Conservation (phyloP, 2,797 vertebrate species). For the Coracias cyanogaster region DNA sequence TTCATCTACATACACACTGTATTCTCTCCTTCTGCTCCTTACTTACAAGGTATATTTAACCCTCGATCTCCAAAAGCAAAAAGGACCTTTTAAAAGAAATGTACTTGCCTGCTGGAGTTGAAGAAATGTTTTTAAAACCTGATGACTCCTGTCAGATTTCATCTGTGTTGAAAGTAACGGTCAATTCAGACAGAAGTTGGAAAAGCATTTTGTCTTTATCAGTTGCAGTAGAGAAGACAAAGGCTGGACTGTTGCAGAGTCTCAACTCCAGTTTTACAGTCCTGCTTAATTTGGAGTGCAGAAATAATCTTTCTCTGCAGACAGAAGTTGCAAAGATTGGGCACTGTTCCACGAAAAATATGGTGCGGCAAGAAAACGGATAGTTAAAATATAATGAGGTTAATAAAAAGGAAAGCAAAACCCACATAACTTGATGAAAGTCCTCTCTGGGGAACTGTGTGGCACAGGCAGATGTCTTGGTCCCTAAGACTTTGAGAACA, state of each 20-base stretch:
- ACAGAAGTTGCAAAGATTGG: not conserved
- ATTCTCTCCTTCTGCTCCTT: not conserved
- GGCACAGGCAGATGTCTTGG: not conserved
- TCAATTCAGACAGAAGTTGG: not conserved
- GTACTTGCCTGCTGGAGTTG: not conserved
- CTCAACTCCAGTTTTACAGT: not conserved
- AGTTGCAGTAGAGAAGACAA: not conserved
- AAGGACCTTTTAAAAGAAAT: not conserved
- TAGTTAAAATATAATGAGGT: not conserved
- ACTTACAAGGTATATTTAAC: not conserved
- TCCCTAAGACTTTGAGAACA: not conserved
- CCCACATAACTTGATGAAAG: not conserved
- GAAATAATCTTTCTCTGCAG: not conserved
- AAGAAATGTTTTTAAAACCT: slow-evolving; percentile 34
- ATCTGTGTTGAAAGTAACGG: not conserved
- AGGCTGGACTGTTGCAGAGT: not conserved
- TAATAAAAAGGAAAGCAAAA: not conserved
- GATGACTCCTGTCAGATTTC: slow-evolving; percentile 32
- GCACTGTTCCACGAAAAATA: not conserved
- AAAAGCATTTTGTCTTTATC: not conserved
- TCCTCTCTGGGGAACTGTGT: not conserved
- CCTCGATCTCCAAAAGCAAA: not conserved
- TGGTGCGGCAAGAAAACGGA: not conserved
- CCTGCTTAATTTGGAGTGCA: not conserved
- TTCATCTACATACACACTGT: not conserved